Conservation (phyloP, 2,888 invertebrate genomes). For the Spilarctia lutea region DNA sequence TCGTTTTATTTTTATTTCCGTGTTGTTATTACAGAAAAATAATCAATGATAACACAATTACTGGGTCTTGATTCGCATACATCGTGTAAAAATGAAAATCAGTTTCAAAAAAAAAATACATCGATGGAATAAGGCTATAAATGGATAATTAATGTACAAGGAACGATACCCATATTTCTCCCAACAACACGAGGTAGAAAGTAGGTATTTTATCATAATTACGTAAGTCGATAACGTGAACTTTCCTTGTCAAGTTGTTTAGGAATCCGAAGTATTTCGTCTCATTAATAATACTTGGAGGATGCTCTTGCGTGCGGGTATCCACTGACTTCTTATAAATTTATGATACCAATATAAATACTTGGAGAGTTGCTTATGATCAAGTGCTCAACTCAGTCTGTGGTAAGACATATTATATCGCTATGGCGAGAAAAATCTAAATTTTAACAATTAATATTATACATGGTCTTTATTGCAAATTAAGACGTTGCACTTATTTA, state of each 20-base stretch:
- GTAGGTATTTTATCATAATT: slow-evolving; percentile 36
- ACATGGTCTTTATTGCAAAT: slow-evolving; percentile 40
- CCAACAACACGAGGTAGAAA: not conserved
- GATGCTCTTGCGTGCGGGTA: slow-evolving; percentile 67
- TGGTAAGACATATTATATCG: slow-evolving; percentile 45
- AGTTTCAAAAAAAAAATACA: not conserved
- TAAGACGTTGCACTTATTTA: slow-evolving; percentile 36
- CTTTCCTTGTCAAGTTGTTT: slow-evolving; percentile 67
- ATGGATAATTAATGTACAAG: not conserved
- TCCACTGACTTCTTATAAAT: slow-evolving; percentile 75
- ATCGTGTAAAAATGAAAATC: not conserved
- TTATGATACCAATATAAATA: slow-evolving; percentile 82
- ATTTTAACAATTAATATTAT: slow-evolving; percentile 43
- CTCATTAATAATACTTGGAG: slow-evolving; percentile 73
- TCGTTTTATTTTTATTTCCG: too few relatives aligned
- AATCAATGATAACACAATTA: too few relatives aligned
- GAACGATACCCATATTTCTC: not conserved
- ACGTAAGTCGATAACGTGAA: slow-evolving; percentile 48
- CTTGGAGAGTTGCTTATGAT: slow-evolving; percentile 69
- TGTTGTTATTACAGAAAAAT: too few relatives aligned
- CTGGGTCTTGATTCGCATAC: too few relatives aligned
- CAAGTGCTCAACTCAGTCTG: slow-evolving; percentile 58
- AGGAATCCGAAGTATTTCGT: slow-evolving; percentile 65
- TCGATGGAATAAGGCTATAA: not conserved
- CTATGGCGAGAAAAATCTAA: slow-evolving; percentile 33